Evolutionary conservation across 2,888 invertebrate species (phyloP).

Genomic region (Myathropa florea): DNA sequence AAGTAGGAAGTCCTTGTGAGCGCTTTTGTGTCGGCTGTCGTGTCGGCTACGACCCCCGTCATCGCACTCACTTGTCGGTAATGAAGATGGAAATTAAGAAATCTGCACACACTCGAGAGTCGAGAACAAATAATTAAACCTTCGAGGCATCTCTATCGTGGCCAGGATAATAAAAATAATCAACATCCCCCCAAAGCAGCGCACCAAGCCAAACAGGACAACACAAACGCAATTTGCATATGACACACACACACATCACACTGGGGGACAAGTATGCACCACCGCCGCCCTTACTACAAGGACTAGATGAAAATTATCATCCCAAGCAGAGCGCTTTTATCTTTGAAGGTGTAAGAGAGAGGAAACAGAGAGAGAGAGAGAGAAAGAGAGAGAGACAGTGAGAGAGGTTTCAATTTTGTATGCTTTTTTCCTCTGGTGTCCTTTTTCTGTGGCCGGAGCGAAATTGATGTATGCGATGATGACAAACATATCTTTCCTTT

Average conservation of each 20-base stretch:
- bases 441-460: constrained; percentile 4
- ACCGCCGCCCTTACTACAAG: constrained; percentile 8
- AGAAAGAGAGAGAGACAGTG: neutral
- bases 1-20: constrained; percentile 48
- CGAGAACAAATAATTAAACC: constrained; percentile 68
- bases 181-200: constrained; percentile 32
- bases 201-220: constrained; percentile 4
- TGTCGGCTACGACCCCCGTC: constrained; percentile 5
- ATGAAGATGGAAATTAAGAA: constrained; percentile 70
- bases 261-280: constrained; percentile 28
- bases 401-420: neutral
- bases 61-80: constrained; percentile 38
- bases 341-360: neutral
- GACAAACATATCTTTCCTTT: constrained; percentile 45
- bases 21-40: constrained; percentile 32
- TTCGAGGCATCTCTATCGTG: constrained; percentile 49
- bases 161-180: constrained; percentile 59
- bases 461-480: constrained; percentile 45
- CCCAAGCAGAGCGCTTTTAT: constrained; percentile 31
- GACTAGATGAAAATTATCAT: constrained; percentile 39
- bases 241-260: constrained; percentile 23
- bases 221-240: constrained; percentile 55
- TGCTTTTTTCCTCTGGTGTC: neutral
- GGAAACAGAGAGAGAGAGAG: neutral
- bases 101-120: constrained; percentile 64